Evolutionary conservation across 2,797 vertebrate species (phyloP), one percentile per base, ranked within the genome.

Genomic region (Danio aesculapii): DNA sequence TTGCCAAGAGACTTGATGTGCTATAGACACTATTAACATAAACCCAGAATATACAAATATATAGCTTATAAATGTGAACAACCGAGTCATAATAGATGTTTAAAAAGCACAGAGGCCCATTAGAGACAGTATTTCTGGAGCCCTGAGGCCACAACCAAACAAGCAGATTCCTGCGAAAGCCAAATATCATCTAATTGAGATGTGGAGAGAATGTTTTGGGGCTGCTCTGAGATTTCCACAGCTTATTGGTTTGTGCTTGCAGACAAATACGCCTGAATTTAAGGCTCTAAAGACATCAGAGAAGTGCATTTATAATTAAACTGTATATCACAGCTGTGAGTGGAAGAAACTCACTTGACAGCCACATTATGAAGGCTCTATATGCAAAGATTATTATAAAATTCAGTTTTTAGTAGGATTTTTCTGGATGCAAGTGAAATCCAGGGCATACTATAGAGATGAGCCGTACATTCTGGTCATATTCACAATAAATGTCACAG

Each of bases 261-360:
- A 53, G 63, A 83, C 72, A 61, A 76, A 76, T 47, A 77, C 19
- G 61, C 5, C 39, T 41, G 73, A 68, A 81, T 73, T 50, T 61
- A 77, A 44, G 61, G 19, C 61, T 17, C 17, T 50, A 41, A 30
- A 49, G 19, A 11, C 30, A n/a, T 47, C 7, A 50, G 7, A 43
- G 69, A 63, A 41, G 1, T 8, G 1, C 12, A 46, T 66, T 43
- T 14, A 78, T 39, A 59, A 70, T 52, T 49, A 59, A 39, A 17
- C 81, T 17, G 6, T 73, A 67, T 30, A 74, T 68, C 76, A 71
- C 17, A 71, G 30, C 30, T 49, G 55, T 21, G 50, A 79, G 53
- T 53, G 30, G 5, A 61, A 68, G 52, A 49, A 57, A 14, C 6
- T 41, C 13, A 43, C 57, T 69, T 8, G 41, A 75, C 43, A 58